A percentile compares a stretch with the other conserved stretches of the same genome.
Conservation (phyloP, 2,797 vertebrate species). For the Tangara arthus region DNA sequence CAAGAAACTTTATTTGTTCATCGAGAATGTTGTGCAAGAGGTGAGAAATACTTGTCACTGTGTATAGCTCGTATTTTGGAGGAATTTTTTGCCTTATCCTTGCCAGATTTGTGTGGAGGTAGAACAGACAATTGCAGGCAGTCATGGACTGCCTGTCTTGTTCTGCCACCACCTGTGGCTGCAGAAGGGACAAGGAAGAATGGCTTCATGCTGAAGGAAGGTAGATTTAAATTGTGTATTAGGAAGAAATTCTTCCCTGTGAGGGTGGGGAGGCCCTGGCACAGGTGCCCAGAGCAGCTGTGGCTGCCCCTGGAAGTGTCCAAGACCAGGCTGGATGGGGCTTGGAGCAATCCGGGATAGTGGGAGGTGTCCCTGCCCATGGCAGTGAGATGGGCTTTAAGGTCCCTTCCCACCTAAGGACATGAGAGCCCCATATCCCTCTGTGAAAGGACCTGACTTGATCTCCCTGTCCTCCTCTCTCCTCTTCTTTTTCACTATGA, state of each 20-base stretch:
- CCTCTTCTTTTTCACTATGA: accelerated
- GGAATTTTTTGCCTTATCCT: not conserved
- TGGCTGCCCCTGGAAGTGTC: not conserved
- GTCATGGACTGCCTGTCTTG: not conserved
- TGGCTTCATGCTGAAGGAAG: not conserved
- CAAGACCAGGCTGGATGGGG: accelerated
- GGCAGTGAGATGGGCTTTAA: not conserved
- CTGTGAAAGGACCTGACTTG: not conserved
- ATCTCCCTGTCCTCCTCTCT: not conserved
- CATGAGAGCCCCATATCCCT: accelerated
- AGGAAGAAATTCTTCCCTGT: not conserved
- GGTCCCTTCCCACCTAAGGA: not conserved
- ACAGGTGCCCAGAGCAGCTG: not conserved
- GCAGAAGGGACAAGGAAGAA: not conserved
- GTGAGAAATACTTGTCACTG: not conserved
- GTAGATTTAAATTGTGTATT: not conserved
- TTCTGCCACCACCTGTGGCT: not conserved
- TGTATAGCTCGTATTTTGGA: accelerated
- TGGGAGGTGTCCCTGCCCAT: not conserved
- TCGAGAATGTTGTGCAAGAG: not conserved
- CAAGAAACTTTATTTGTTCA: not conserved
- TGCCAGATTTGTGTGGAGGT: not conserved
- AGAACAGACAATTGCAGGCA: not conserved
- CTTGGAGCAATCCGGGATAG: accelerated
- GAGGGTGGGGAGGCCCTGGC: accelerated